These are phyloP conservation scores for Petrocephalus microphthalmus DNA, from an alignment of 2,113 vertebrate species.

Conservation along the genomic window DNA sequence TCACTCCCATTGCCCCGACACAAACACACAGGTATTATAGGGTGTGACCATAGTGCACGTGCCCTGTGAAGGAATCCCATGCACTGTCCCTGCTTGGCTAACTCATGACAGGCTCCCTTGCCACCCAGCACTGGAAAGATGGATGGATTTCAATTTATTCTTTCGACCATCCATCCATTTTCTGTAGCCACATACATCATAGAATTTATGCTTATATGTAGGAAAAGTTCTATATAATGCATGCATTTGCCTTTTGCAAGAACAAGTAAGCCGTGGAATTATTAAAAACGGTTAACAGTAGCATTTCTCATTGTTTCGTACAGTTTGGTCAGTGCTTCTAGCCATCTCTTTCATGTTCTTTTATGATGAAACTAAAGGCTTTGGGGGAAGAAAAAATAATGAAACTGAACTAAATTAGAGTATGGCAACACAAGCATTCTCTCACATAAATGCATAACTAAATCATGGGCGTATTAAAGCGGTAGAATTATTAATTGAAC, in stretches of 20 bases:
- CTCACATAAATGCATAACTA: background rate
- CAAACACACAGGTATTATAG: background rate
- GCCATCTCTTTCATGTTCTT: background rate
- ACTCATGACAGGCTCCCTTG: background rate
- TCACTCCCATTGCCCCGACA: background rate
- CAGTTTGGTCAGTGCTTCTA: background rate
- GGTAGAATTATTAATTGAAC: background rate
- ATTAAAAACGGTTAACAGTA: background rate
- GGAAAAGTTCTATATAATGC: background rate
- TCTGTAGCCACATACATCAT: background rate
- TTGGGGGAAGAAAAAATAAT: background rate
- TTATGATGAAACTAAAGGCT: background rate
- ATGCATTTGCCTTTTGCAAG: background rate
- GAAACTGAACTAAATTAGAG: background rate
- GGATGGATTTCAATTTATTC: background rate
- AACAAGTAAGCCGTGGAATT: background rate
- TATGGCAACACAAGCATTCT: background rate
- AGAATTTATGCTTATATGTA: background rate
- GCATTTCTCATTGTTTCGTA: background rate
- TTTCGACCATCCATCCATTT: background rate
- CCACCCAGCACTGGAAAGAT: background rate
- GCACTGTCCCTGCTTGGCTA: background rate
- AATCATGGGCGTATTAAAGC: background rate
- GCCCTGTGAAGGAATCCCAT: background rate
- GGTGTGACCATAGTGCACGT: background rate